phyloP scores from a whole-genome alignment of 1,140 invertebrate species.

The Drosophila melanica region DNA sequence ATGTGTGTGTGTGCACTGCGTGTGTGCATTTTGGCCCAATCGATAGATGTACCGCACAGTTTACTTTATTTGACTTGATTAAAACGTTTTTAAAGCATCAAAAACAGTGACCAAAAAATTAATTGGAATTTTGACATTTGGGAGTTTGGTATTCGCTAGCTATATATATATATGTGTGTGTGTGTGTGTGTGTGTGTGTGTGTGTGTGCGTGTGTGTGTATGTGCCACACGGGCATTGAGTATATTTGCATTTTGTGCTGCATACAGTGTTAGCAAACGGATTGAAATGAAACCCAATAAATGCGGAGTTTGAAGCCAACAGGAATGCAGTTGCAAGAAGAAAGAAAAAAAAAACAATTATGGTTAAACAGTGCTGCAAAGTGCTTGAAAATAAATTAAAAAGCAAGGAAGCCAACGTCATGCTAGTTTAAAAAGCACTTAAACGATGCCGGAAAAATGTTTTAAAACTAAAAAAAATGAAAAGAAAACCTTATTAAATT shows the following conservation, averaged over 20 bases:
- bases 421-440: no score
- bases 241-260: slow-evolving; percentile 60
- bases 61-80: slow-evolving; percentile 76
- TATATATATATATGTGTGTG: not conserved
- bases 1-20: slow-evolving; percentile 9
- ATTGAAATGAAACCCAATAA: not conserved
- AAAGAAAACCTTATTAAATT: no score
- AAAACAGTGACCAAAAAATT: slow-evolving; percentile 75
- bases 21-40: slow-evolving; percentile 26
- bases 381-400: not conserved
- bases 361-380: slow-evolving; percentile 18
- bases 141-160: slow-evolving; percentile 36
- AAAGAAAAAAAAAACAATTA: not conserved
- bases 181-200: slow-evolving; percentile 23
- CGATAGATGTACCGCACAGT: slow-evolving; percentile 37
- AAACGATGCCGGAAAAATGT: no score
- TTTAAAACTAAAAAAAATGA: no score
- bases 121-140: slow-evolving; percentile 75
- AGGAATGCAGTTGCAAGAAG: not conserved
- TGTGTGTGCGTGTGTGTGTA: slow-evolving; percentile 7
- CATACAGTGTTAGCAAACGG: slow-evolving; percentile 14
- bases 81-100: slow-evolving; percentile 73
- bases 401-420: not conserved
- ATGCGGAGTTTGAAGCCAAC: not conserved
- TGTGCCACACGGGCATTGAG: slow-evolving; percentile 41